Evolutionary conservation across 1,140 invertebrate species (phyloP).

Genomic region (Xylocopa sonorina): DNA sequence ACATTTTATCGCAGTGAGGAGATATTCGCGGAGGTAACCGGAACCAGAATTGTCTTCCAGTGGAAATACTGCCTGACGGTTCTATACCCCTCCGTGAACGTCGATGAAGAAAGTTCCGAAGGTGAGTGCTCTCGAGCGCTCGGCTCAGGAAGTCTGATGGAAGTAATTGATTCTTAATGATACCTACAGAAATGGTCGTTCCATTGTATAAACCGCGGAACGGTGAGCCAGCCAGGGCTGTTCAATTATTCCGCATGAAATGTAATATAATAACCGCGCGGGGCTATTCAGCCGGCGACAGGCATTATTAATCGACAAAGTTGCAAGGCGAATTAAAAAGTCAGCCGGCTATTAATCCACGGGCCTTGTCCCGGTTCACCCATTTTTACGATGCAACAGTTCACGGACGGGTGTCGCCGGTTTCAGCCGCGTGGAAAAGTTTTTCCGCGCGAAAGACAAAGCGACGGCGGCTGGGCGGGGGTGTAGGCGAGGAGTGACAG

Average conservation of each 20-base stretch:
- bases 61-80: not conserved
- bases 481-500: not conserved
- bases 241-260: constrained; percentile 26
- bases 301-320: constrained; percentile 47
- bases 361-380: constrained; percentile 23
- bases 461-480: too few species aligned
- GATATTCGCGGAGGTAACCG: not conserved
- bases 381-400: constrained; percentile 50
- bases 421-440: constrained; percentile 22
- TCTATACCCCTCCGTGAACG: not conserved
- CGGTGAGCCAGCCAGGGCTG: not conserved
- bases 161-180: constrained; percentile 25
- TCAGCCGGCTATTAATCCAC: constrained; percentile 35
- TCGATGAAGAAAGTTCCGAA: too few species aligned
- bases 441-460: constrained; percentile 8
- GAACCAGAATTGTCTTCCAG: not conserved
- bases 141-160: constrained; percentile 1
- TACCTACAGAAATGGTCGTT: not conserved
- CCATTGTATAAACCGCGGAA: not conserved
- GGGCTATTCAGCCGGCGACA: constrained; percentile 9
- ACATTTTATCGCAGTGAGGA: not conserved
- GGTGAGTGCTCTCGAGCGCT: not conserved
- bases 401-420: constrained; percentile 17
- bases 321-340: constrained; percentile 43
- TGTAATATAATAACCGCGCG: constrained; percentile 11